These are phyloP conservation scores for Caenorhabditis zanzibari DNA, from an alignment of 2,888 invertebrate species.

Conservation along the genomic window DNA sequence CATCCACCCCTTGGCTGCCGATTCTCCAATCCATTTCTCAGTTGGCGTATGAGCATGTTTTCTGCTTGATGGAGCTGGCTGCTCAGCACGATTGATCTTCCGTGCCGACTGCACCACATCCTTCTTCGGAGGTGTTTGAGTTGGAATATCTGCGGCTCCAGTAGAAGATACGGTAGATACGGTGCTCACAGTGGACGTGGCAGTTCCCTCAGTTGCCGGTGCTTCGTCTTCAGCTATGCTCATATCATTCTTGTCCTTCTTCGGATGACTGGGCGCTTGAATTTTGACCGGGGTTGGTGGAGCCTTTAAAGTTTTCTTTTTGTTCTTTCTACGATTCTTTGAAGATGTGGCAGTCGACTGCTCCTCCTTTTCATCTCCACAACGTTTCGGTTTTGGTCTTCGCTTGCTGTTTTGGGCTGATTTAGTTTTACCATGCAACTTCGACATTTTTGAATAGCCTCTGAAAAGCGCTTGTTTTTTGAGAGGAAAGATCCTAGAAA, in stretches of 20 bases:
- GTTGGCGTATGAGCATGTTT: neutral
- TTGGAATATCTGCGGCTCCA: neutral
- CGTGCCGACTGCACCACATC: neutral
- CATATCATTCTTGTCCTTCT: neutral
- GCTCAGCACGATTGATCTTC: neutral
- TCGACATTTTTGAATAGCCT: neutral
- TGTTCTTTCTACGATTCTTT: neutral
- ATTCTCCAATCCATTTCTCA: constrained; percentile 26
- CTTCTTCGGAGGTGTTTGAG: neutral
- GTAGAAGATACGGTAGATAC: neutral
- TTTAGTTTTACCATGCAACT: neutral
- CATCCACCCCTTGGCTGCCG: constrained; percentile 22
- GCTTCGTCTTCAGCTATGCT: neutral
- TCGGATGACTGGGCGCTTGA: neutral
- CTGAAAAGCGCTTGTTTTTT: too few relatives aligned
- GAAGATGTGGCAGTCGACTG: neutral
- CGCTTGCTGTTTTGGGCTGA: neutral
- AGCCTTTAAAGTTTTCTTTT: neutral
- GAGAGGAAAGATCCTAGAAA: too few relatives aligned
- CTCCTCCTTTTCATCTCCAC: neutral
- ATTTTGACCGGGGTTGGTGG: neutral
- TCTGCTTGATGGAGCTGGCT: neutral
- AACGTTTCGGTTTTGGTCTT: neutral
- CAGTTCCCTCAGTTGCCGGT: neutral
- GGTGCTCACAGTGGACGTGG: neutral